phyloP scores from a whole-genome alignment of 2,113 vertebrate genomes.

The Eolophus roseicapilla region DNA sequence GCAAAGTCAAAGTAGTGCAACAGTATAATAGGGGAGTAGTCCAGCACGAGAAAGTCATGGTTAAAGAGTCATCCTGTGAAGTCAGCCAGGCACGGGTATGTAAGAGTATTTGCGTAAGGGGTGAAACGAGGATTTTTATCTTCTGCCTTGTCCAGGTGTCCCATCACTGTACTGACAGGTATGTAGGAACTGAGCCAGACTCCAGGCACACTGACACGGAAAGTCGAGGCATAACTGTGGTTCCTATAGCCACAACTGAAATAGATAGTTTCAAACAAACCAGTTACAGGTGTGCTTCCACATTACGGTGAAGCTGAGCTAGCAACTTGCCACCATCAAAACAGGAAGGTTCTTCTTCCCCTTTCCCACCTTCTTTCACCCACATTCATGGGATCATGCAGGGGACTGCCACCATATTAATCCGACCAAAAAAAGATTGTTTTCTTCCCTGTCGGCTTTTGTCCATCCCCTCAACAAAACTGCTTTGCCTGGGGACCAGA shows the following conservation, averaged over 20 bases:
- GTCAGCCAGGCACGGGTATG: background rate
- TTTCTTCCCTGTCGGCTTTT: background rate
- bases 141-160: background rate
- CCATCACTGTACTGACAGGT: background rate
- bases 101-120: background rate
- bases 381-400: accelerated
- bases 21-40: background rate
- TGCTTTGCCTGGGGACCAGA: background rate
- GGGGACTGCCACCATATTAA: background rate
- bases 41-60: accelerated
- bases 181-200: background rate
- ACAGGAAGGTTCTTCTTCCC: background rate
- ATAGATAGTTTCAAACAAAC: background rate
- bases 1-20: background rate
- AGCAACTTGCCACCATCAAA: background rate
- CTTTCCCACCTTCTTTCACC: background rate
- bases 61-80: background rate
- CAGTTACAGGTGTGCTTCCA: background rate
- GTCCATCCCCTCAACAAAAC: background rate
- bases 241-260: background rate
- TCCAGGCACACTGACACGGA: background rate
- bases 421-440: background rate
- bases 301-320: background rate
- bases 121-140: background rate
- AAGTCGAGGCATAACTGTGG: accelerated